These are phyloP conservation scores for Gnathonemus longibarbis DNA, from an alignment of 2,113 vertebrate genomes.

Conservation along the genomic window DNA sequence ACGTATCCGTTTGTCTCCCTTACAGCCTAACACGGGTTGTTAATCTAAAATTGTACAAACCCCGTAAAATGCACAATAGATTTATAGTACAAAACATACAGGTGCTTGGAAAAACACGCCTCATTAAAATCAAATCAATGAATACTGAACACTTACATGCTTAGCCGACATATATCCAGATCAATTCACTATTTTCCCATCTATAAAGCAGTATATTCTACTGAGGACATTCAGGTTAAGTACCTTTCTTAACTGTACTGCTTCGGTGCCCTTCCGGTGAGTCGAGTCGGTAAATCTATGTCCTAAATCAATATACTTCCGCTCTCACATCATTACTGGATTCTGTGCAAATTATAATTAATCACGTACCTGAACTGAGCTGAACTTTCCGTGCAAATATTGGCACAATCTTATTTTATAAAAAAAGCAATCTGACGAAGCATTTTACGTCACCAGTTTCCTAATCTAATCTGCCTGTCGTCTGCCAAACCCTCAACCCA, in stretches of 20 bases:
- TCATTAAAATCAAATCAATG: not conserved
- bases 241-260: not conserved
- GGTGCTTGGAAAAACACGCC: not conserved
- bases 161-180: not conserved
- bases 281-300: constrained; percentile 3
- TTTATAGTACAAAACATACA: not conserved
- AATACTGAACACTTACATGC: not conserved
- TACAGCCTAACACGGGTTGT: not conserved
- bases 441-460: not conserved
- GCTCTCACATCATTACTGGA: not conserved
- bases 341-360: not conserved
- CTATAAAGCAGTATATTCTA: not conserved
- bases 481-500: not conserved
- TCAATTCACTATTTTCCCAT: not conserved
- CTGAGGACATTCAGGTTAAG: not conserved
- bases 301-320: not conserved
- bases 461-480: not conserved
- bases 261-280: not conserved
- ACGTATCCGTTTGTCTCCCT: not conserved
- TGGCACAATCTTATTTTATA: not conserved
- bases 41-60: not conserved
- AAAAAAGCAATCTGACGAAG: not conserved
- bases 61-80: not conserved
- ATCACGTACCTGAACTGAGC: not conserved
- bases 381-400: not conserved